These are phyloP conservation scores for Australoheros facetus DNA, from an alignment of 2,797 vertebrate species.

Conservation along the genomic window DNA sequence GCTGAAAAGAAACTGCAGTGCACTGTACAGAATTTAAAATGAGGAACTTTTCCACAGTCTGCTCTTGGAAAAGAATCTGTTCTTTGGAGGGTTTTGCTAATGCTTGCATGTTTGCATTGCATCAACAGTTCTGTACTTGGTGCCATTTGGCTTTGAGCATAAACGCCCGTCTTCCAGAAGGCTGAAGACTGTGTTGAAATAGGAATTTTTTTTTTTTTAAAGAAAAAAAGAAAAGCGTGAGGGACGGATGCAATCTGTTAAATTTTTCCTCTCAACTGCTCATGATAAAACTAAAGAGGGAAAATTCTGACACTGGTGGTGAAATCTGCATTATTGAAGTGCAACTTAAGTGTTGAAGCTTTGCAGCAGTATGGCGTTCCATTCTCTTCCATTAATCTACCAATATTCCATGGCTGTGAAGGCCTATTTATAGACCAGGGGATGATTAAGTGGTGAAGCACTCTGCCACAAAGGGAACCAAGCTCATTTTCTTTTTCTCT, in stretches of 20 bases:
- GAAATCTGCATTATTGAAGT: conserved; percentile 53
- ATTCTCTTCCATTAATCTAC: conserved; percentile 77
- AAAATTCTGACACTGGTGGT: conserved; percentile 16
- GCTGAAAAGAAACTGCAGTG: conserved; percentile 43
- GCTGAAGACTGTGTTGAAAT: conserved; percentile 2
- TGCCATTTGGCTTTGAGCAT: conserved; percentile 20
- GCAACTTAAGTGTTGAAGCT: conserved; percentile 55
- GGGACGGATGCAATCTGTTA: conserved; percentile 26
- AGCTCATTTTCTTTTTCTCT: conserved; percentile 69
- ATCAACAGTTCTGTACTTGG: conserved; percentile 23
- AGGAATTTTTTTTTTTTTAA: background rate
- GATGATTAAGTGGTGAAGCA: conserved; percentile 77
- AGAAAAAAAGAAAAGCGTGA: background rate
- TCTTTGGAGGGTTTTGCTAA: conserved; percentile 10
- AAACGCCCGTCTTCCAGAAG: conserved; percentile 10
- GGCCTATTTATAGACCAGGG: conserved; percentile 75
- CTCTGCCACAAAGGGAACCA: conserved; percentile 71
- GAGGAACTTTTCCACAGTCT: conserved; percentile 33
- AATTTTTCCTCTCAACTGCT: conserved; percentile 14
- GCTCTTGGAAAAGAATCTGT: conserved; percentile 14
- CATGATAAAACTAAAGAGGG: conserved; percentile 28
- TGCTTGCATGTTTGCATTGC: conserved; percentile 14
- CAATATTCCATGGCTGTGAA: conserved; percentile 72
- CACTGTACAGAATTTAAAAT: conserved; percentile 45
- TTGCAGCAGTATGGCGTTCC: conserved; percentile 56